Evolutionary conservation across 2,888 invertebrate species (phyloP), one percentile per base, ranked within the genome.

Genomic region (Halictus ligatus): DNA sequence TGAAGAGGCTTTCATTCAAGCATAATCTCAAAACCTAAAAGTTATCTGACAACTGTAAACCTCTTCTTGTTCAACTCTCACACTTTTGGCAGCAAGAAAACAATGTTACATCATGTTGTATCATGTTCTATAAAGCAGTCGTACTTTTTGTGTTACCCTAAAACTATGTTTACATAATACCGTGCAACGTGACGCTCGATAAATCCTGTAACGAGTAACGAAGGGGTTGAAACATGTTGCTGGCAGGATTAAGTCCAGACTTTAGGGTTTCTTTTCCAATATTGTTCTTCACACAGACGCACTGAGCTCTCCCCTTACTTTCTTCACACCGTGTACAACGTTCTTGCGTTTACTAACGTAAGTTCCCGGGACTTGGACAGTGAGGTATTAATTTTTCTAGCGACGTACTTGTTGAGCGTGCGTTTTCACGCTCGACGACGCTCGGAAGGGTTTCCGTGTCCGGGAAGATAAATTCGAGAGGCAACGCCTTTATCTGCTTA

Each of bases 391-490:
- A 71, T 71, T 77, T 78, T 71, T 74, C 72, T 6, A 15, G 29
- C 15, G 43, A 25, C 21, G 40, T 72, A 83, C 67, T 73, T 73
- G 73, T 77, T 73, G 80, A 80, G 43, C 54, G 21, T 21, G 43
- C 46, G 80, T 60, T 80, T 43, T 64, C 60, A 50, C 75, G 71
- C 48, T 75, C n/a, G 60, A 58, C 21, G 43, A 77, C 29, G 25
- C 46, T 58, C 58, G 21, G 64, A 35, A 48, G 54, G 48, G 46
- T 81, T 72, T 75, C 46, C 71, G 50, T 48, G 80, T 69, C 48
- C n/a, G 77, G 67, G 78, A 60, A 64, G 78, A 81, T 75, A 64
- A 54, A 84, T 81, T 75, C 43, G 21, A 48, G 35, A n/a, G 71
- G 50, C 72, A 12, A n/a, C 46, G 40, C 71, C 21, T n/a, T 76